phyloP scores from a whole-genome alignment of 2,113 vertebrate genomes.

The Zapornia atra region DNA sequence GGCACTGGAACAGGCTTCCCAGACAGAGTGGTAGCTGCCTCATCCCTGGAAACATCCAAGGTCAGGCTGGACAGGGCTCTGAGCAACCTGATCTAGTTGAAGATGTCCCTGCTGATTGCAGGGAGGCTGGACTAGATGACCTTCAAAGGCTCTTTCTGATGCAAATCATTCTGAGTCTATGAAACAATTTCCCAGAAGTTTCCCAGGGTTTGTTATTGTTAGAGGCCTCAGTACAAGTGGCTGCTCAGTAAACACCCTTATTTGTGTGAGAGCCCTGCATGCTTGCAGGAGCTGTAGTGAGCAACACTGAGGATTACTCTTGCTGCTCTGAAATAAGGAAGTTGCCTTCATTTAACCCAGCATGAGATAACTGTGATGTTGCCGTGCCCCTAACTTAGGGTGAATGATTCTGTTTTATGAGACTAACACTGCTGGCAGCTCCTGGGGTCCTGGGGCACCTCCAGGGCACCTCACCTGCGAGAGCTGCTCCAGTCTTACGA shows the following conservation, averaged over 20 bases:
- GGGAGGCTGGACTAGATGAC: background rate
- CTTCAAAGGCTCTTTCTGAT: background rate
- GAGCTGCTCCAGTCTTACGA: background rate
- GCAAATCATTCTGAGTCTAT: background rate
- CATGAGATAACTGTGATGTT: background rate
- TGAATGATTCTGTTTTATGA: background rate
- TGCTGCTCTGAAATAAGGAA: background rate
- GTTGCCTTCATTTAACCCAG: background rate
- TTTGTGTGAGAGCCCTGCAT: background rate
- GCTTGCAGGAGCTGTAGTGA: background rate
- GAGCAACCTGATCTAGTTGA: background rate
- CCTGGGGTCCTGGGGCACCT: accelerated
- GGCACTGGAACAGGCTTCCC: background rate
- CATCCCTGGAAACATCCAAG: background rate
- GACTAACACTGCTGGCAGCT: background rate
- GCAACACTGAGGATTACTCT: background rate
- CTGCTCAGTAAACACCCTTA: background rate
- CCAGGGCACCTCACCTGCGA: too few species aligned
- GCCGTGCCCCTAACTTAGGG: background rate
- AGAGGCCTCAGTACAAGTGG: background rate
- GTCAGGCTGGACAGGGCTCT: background rate
- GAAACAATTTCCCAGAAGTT: background rate
- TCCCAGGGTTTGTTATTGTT: background rate
- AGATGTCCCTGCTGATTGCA: background rate
- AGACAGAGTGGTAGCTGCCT: background rate